Evolutionary conservation across 2,888 invertebrate genomes (phyloP).

Genomic region (Coronaproctus castanopsis): DNA sequence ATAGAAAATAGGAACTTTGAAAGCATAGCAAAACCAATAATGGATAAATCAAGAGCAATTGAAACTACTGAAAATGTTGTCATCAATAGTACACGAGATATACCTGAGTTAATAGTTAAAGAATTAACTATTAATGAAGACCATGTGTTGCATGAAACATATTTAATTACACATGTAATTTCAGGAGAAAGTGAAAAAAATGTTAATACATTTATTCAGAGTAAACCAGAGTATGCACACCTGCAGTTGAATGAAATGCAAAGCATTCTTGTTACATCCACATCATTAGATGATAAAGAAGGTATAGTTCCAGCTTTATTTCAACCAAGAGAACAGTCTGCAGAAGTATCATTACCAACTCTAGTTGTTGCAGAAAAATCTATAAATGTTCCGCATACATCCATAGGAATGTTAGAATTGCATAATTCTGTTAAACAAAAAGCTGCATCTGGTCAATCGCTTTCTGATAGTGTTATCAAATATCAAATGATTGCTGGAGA

Average conservation of each 20-base stretch:
- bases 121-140: conserved; percentile 2
- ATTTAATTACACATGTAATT: too few species aligned
- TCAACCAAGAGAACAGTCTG: conserved; percentile 17
- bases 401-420: conserved; percentile 24
- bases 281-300: conserved; percentile 28
- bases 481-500: conserved; percentile 28
- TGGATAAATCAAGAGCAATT: conserved; percentile 6
- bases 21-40: conserved; percentile 1
- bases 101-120: conserved; percentile 2
- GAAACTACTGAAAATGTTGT: conserved; percentile 28
- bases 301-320: conserved; percentile 24
- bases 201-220: too few species aligned
- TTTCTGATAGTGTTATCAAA: conserved; percentile 27
- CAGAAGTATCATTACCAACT: conserved; percentile 23
- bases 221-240: too few species aligned
- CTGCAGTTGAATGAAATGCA: too few species aligned
- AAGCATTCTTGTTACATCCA: conserved; percentile 8
- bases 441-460: conserved; percentile 27
- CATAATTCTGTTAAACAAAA: conserved; percentile 8
- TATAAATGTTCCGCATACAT: conserved; percentile 21
- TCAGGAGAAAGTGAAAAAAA: too few species aligned
- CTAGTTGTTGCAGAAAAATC: conserved; percentile 17
- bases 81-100: conserved; percentile 27
- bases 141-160: conserved; percentile 11
- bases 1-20: conserved; percentile 15